Conservation (phyloP, 2,113 vertebrate genomes). For the Telmatochromis brachygnathus region DNA sequence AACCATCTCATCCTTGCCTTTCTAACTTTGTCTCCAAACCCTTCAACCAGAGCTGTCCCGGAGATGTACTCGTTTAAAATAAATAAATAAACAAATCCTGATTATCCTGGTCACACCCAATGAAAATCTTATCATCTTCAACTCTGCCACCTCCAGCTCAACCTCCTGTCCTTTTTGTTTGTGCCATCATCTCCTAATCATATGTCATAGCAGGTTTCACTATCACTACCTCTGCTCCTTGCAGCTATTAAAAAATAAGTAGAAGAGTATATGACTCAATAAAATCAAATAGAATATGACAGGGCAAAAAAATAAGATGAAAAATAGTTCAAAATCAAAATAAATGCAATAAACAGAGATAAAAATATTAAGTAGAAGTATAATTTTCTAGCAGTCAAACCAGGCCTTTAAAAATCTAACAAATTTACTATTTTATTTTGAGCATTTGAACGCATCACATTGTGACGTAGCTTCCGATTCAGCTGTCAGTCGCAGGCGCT, state of each 20-base stretch:
- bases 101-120: not conserved
- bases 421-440: not conserved
- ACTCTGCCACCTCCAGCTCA: not conserved
- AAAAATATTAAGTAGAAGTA: not conserved
- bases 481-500: not conserved
- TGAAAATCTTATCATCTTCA: not conserved
- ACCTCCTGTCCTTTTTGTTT: not conserved
- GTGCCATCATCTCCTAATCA: not conserved
- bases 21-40: not conserved
- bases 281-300: not conserved
- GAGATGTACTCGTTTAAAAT: not conserved
- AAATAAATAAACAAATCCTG: fast-evolving
- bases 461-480: slow-evolving; percentile 48
- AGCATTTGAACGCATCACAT: not conserved
- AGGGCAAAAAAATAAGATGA: not conserved
- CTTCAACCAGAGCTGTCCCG: not conserved
- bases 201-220: not conserved
- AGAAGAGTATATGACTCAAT: not conserved
- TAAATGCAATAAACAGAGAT: not conserved
- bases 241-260: not conserved
- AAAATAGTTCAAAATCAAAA: not conserved
- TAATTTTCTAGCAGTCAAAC: not conserved
- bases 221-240: not conserved
- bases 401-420: too few species aligned
- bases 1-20: not conserved